Evolutionary conservation across 2,797 vertebrate genomes (phyloP).

Genomic region (Thamnophis elegans): DNA sequence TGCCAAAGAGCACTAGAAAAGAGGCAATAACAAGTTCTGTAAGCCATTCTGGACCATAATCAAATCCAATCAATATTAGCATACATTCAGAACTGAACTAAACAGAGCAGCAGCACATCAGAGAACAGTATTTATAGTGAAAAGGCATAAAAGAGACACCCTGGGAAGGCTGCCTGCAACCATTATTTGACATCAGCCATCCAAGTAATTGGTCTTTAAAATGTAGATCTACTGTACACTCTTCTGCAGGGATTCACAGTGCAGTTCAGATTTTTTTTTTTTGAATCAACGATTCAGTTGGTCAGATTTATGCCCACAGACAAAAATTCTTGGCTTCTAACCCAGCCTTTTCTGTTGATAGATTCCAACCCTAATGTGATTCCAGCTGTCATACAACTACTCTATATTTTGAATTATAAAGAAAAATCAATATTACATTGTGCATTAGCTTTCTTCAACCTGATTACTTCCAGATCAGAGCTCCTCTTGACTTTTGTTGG

Average conservation of each 20-base stretch:
- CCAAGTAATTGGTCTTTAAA: not conserved
- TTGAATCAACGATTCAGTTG: not conserved
- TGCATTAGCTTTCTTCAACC: not conserved
- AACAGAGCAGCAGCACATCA: not conserved
- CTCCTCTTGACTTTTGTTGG: not conserved
- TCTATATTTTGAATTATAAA: not conserved
- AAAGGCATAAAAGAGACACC: not conserved
- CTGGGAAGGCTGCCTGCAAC: not conserved
- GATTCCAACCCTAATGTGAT: not conserved
- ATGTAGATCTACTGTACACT: not conserved
- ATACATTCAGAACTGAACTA: not conserved
- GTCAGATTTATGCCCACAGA: not conserved
- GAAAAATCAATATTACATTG: not conserved
- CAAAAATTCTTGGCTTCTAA: not conserved
- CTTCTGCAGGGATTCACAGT: not conserved
- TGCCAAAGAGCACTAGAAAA: not conserved
- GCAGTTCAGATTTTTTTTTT: not conserved
- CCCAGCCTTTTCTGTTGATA: not conserved
- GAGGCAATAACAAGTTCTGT: not conserved
- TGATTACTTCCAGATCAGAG: not conserved
- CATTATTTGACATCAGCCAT: not conserved
- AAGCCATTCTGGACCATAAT: not conserved
- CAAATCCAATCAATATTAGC: not conserved
- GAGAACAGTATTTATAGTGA: not conserved
- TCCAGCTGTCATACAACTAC: not conserved